Evolutionary conservation across 2,797 vertebrate species (phyloP).

Genomic region (Sebastes kiyomatsui): DNA sequence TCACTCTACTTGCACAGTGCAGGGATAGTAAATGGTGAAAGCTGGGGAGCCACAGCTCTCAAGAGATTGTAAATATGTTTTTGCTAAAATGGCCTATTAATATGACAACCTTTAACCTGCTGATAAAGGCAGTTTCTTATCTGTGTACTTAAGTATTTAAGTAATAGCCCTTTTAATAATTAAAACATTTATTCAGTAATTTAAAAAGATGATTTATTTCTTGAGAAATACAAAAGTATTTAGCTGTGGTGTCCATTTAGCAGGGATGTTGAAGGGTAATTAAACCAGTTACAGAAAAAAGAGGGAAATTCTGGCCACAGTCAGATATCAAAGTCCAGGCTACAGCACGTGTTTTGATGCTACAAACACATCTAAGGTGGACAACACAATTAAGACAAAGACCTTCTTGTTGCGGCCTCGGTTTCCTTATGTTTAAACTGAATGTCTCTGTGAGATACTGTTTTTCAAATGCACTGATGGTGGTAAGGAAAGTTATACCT

Average conservation of each 20-base stretch:
- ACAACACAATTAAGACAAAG: background rate
- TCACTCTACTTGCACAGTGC: constrained; percentile 7
- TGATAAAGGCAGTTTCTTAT: background rate
- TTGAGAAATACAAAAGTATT: too few relatives aligned
- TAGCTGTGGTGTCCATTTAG: background rate
- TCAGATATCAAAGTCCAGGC: background rate
- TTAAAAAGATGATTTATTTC: too few relatives aligned
- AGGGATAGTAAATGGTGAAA: constrained; percentile 3
- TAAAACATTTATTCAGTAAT: background rate
- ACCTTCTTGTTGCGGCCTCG: background rate
- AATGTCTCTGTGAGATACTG: background rate
- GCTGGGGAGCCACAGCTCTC: constrained; percentile 23
- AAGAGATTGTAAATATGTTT: constrained; percentile 50
- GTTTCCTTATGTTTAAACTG: background rate
- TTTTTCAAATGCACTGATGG: background rate
- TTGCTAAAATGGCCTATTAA: background rate
- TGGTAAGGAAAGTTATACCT: background rate
- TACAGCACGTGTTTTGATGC: background rate
- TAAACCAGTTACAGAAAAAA: background rate
- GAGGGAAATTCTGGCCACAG: background rate
- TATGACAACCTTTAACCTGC: background rate
- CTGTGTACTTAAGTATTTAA: constrained; percentile 9
- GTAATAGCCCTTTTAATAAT: background rate
- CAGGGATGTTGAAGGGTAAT: background rate
- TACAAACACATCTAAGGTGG: background rate